Evolutionary conservation across 2,888 invertebrate species (phyloP).

Genomic region (Entomobrya multifasciata): DNA sequence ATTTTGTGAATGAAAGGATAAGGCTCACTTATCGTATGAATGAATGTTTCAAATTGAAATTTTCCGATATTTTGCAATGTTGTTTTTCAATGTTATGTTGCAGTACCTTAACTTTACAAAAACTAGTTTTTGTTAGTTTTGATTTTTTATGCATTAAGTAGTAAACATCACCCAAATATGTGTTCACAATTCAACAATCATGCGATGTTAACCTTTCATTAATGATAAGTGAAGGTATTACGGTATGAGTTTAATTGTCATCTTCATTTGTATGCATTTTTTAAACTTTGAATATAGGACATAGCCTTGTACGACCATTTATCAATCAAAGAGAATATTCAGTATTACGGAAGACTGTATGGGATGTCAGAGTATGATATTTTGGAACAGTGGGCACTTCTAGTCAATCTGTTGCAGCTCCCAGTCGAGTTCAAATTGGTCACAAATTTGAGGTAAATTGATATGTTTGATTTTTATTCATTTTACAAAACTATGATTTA

Average conservation of each 20-base stretch:
- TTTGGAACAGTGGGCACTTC: constrained; percentile 59
- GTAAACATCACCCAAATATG: too few relatives aligned
- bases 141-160: neutral
- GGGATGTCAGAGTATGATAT: constrained; percentile 64
- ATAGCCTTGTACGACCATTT: constrained; percentile 95
- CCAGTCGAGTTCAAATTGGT: constrained; percentile 62
- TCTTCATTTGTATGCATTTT: constrained; percentile 79
- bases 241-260: neutral
- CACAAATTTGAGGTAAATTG: constrained; percentile 56
- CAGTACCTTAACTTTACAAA: neutral
- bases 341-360: constrained; percentile 73
- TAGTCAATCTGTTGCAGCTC: constrained; percentile 68
- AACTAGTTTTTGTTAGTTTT: constrained; percentile 24
- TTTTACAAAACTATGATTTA: too few relatives aligned
- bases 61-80: too few relatives aligned
- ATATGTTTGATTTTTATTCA: too few relatives aligned
- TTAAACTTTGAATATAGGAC: constrained; percentile 85
- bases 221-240: too few relatives aligned
- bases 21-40: neutral
- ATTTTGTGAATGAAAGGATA: too few relatives aligned
- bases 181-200: too few relatives aligned
- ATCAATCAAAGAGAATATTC: constrained; percentile 88
- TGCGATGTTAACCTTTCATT: too few relatives aligned
- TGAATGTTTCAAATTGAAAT: neutral
- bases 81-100: too few relatives aligned